Conservation (phyloP, 2,113 vertebrate species). For the Gadus macrocephalus region DNA sequence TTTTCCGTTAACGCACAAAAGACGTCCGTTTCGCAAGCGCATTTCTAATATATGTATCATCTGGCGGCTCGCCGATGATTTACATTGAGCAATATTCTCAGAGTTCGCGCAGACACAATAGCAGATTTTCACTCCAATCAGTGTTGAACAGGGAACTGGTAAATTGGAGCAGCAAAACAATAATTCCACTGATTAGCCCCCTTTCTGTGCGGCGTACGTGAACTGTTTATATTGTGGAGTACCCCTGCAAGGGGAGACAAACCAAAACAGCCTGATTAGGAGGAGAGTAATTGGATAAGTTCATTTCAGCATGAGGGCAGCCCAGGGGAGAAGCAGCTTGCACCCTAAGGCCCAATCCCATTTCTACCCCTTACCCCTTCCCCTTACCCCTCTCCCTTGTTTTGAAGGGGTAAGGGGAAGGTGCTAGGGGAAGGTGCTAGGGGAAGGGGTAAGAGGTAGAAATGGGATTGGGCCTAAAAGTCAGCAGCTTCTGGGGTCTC, state of each 20-base stretch:
- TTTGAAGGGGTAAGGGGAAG: too few species aligned
- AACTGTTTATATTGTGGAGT: conserved; percentile 99
- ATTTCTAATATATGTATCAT: conserved; percentile 62
- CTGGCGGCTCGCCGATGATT: conserved; percentile 64
- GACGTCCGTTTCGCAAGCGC: conserved; percentile 51
- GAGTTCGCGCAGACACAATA: conserved; percentile 74
- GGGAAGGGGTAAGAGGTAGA: too few species aligned
- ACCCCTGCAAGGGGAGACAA: conserved; percentile 99
- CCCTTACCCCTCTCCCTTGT: too few species aligned
- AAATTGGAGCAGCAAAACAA: conserved; percentile 99
- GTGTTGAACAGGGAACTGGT: conserved; percentile 94
- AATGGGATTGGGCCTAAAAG: conserved; percentile 54
- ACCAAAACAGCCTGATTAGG: conserved; percentile 99
- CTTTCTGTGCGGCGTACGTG: conserved; percentile 99
- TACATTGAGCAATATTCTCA: conserved; percentile 70
- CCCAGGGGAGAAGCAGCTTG: conserved; percentile 93
- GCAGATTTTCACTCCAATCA: conserved; percentile 99
- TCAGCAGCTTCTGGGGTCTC: conserved; percentile 87
- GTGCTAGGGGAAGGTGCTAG: too few species aligned
- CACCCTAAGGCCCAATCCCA: conserved; percentile 54
- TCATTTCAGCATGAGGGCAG: conserved; percentile 97
- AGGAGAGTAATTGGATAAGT: conserved; percentile 99
- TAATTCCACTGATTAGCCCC: conserved; percentile 99
- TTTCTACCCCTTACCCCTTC: too few species aligned
- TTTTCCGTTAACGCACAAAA: conserved; percentile 31